Percentiles rank a stretch among this genome's conserved stretches.
These are phyloP conservation scores for Aphrophora alni DNA, from an alignment of 2,888 invertebrate species.

Conservation along the genomic window DNA sequence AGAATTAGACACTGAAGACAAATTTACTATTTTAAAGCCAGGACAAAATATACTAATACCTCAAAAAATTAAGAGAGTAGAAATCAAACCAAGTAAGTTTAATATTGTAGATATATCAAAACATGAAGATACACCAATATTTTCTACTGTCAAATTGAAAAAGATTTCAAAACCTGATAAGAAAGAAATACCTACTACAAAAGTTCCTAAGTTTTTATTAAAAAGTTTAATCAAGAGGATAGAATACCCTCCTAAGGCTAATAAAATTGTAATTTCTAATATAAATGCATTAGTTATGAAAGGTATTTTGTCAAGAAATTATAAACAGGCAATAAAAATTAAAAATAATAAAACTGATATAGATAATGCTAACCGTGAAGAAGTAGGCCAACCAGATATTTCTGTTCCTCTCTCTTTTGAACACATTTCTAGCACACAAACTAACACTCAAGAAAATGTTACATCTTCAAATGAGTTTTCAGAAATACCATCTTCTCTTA, in stretches of 20 bases:
- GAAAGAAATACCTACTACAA: conserved; percentile 54
- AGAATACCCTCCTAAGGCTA: conserved; percentile 59
- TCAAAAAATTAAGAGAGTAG: conserved; percentile 45
- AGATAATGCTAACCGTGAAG: too few species aligned
- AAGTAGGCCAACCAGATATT: neutral
- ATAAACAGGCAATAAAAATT: conserved; percentile 60
- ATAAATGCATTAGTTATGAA: conserved; percentile 58
- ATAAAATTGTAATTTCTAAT: conserved; percentile 55
- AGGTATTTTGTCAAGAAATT: conserved; percentile 60
- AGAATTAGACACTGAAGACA: too few species aligned
- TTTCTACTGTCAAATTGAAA: conserved; percentile 72
- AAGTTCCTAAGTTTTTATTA: conserved; percentile 59
- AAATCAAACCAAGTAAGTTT: conserved; percentile 58
- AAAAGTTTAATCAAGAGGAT: conserved; percentile 59
- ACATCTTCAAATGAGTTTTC: neutral
- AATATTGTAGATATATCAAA: conserved; percentile 63
- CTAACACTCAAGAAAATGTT: neutral
- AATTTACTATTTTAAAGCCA: too few species aligned
- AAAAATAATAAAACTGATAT: conserved; percentile 56
- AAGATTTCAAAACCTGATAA: conserved; percentile 60
- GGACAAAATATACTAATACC: too few species aligned
- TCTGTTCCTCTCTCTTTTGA: neutral
- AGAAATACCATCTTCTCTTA: neutral
- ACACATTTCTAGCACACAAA: neutral
- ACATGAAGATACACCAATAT: conserved; percentile 65